Percentiles rank a stretch among this genome's conserved stretches.
These are phyloP conservation scores for Piaya cayana DNA, from an alignment of 2,113 vertebrate species.

Conservation along the genomic window DNA sequence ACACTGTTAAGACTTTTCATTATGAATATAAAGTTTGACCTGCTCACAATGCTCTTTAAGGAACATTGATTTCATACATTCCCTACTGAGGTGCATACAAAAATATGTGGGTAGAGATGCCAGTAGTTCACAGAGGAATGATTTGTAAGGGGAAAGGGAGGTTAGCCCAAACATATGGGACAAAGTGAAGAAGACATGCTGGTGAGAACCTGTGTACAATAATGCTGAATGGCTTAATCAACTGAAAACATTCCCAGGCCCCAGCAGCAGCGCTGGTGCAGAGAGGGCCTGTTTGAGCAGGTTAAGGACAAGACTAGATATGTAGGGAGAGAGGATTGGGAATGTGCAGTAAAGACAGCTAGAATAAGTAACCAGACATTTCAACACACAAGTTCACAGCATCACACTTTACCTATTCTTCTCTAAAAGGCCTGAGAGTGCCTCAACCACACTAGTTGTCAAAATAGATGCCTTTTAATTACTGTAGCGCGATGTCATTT, in stretches of 20 bases:
- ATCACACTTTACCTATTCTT: not conserved
- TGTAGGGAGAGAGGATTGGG: not conserved
- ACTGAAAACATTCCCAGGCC: not conserved
- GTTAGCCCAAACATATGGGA: constrained; percentile 1
- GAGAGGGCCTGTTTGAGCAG: not conserved
- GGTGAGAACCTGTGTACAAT: not conserved
- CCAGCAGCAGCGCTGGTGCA: not conserved
- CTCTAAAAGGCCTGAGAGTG: not conserved
- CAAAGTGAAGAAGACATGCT: constrained; percentile 7
- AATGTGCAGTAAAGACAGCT: not conserved
- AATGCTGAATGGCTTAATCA: not conserved
- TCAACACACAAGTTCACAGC: not conserved
- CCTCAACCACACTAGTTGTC: not conserved
- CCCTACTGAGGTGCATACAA: not conserved
- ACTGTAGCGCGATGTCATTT: not conserved
- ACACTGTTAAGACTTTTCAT: not conserved
- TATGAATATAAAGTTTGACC: not conserved
- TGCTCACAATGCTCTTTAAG: not conserved
- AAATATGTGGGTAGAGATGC: constrained; percentile 5
- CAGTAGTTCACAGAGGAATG: not conserved
- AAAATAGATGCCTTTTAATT: not conserved
- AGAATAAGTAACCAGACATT: not conserved
- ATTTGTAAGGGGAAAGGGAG: constrained; percentile 28
- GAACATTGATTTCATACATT: not conserved
- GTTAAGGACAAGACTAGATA: not conserved